Evolutionary conservation across 2,797 vertebrate genomes (phyloP), one percentile per base, ranked within the genome.

Genomic region (Gymnothorax reevesii): DNA sequence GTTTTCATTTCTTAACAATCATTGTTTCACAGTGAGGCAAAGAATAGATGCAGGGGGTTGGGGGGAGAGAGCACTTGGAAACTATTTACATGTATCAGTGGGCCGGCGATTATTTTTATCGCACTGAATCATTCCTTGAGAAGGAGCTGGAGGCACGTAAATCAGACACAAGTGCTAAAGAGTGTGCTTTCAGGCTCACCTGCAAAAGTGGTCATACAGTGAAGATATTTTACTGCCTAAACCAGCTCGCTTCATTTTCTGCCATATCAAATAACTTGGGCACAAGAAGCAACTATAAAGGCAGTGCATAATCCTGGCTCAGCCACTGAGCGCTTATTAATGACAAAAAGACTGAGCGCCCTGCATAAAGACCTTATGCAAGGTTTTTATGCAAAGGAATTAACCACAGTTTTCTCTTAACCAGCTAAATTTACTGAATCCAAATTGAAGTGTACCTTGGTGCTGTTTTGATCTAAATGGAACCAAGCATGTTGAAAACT

Each of bases 61-160:
- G 62, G 62, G 42, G 7, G 7, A 55, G 77, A 86, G 73, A 5
- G 49, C 42, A 27, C 20, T 10, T 86, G 49, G 52, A 25, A 55
- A n/a, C 25, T 25, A 80, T 54, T 64, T 86, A 82, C 7, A 86
- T 66, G 60, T 22, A 33, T n/a, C 77, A 22, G 49, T 80, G 49
- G 52, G n/a, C 42, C 33, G 0, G 77, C 4, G 6, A 80, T 55
- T 55, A 55, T 80, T 80, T 80, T 80, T 80, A 80, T n/a, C 49
- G 55, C 17, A 80, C 20, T 80, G 77, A 52, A 80, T 80, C 20
- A 80, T 80, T 55, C 52, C 49, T 55, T 52, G 22, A 42, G 33
- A 42, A 42, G 52, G 52, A 54, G 77, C 52, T 17, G 7, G 52
- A 54, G 77, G 52, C 2, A 42, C 33, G 1, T 80, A 54, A 80